Evolutionary conservation across 2,888 invertebrate species (phyloP), one percentile per base, ranked within the genome.

Genomic region (Trissoscelio sp.): DNA sequence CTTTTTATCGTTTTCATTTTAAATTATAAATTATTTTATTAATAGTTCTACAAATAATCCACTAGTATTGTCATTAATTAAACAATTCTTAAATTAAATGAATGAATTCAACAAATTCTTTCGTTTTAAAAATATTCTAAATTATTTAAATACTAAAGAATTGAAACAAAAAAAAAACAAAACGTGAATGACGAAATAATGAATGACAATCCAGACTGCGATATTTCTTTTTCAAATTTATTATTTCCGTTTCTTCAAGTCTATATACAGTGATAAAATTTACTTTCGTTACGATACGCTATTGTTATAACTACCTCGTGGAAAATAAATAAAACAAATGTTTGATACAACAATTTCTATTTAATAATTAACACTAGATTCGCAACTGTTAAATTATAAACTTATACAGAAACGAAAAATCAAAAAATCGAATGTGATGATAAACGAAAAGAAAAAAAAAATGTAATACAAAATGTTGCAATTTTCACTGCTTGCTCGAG

Each of bases 231-330:
- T 62, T 79, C 53, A 44, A 62, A 69, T 79, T 64, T 72, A 74
- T 79, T 79, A 79, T 57, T 67, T 74, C 46, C 46, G 48, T 69
- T 74, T 53, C 34, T 62, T 69, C 73, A 79, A 67, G 62, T 73
- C 67, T 79, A 75, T 80, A 70, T 74, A 80, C 75, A 80, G 39
- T 80, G 58, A 74, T 80, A 70, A 80, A 75, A 70, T 79, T 74
- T 79, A 74, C 55, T 74, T 79, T 67, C 64, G 34, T 79, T 66
- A 67, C 14, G 51, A 67, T 73, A 60, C 79, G 55, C 73, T 79
- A 69, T 67, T 64, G 37, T 75, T 70, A 70, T 70, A 58, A 69
- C 44, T 80, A 66, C 22, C 37, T 70, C 48, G 18, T 80, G 70
- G 53, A 80, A 79, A 75, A 80, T 80, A 80, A 80, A 75, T 70